Base-by-base conservation (phyloP, 1,140 invertebrate genomes). In the Dendrolimus kikuchii region DNA sequence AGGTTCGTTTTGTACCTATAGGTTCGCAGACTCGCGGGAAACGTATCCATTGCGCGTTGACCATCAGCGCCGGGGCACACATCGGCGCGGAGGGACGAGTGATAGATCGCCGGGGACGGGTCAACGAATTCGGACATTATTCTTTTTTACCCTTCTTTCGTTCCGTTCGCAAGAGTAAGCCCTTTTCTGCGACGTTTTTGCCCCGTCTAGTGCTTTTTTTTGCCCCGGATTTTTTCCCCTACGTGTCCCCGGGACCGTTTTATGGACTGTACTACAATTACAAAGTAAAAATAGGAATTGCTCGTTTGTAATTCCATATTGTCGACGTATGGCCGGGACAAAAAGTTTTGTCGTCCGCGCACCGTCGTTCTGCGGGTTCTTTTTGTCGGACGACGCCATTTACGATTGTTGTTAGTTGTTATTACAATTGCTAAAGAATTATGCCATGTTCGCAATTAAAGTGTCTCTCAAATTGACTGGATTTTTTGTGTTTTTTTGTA, bases 81-180 rank as follows among this genome's bases (percentile, higher is more conserved):
- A 70, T 64, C 60, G 70, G 48, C 76, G 77, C 79, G 72, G 66
- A 73, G 74, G 77, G 73, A 67, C 83, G 76, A 79, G 89, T 91
- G 90, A 91, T 91, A 90, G 90, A 92, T 92, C 87, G 90, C 89
- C 86, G 88, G 88, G 90, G 88, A 90, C 90, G 90, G 91, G 91
- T 92, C 91, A 90, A 91, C 90, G 90, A 90, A 91, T 91, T 90
- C 90, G 89, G 89, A 90, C 90, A 91, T 92, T 91, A 91, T 91
- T 92, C 90, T 91, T 91, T 89, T 89, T 89, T 90, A 86, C 83
- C 83, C 83, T 86, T 86, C 79, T 82, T 81, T 74, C 77, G 68
- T 81, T 84, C 77, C 79, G 67, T 81, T 84, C 77, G 78, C 77
- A 75, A 77, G 73, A 78, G 81, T 85, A 78, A 85, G 81, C 80